Conservation (phyloP, 37 sponge, comb jelly and placozoan species). For the Tethya wilhelma region DNA sequence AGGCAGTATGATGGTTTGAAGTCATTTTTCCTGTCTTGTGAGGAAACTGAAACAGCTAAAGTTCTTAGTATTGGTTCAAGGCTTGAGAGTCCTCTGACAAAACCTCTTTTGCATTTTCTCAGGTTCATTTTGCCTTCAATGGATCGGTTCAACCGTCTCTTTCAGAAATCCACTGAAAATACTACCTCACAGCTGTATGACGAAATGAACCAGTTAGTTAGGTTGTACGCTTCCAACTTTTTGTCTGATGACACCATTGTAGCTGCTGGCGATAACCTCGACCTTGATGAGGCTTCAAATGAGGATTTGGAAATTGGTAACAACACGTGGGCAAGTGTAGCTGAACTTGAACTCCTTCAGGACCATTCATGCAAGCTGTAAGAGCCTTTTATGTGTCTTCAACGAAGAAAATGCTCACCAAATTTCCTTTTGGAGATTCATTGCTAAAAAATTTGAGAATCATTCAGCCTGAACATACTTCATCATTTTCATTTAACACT, state of each 20-base stretch:
- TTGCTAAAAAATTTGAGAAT: constrained; percentile 56
- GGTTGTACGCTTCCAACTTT: constrained; percentile 51
- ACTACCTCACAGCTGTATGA: constrained; percentile 43
- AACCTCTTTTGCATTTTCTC: constrained; percentile 43
- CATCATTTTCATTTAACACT: constrained; percentile 1
- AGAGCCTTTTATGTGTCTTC: not conserved
- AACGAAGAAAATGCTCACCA: constrained; percentile 39
- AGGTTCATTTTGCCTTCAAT: constrained; percentile 56
- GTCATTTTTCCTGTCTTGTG: constrained; percentile 52
- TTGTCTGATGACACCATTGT: not conserved
- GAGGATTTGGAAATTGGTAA: no score
- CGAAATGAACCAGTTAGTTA: constrained; percentile 41
- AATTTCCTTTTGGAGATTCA: constrained; percentile 50
- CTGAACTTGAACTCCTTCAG: constrained; percentile 8
- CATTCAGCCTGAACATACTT: constrained; percentile 19
- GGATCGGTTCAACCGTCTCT: constrained; percentile 44
- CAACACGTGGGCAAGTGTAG: constrained; percentile 30
- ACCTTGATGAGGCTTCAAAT: no score
- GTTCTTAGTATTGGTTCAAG: not conserved
- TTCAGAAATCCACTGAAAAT: constrained; percentile 35
- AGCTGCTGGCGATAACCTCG: constrained; percentile 21
- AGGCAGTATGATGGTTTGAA: constrained; percentile 25
- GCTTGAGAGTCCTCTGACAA: constrained; percentile 43
- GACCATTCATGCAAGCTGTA: no score
- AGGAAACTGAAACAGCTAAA: constrained; percentile 39